Conservation (phyloP, 1,140 invertebrate genomes). For the Drosophila sulfurigaster region DNA sequence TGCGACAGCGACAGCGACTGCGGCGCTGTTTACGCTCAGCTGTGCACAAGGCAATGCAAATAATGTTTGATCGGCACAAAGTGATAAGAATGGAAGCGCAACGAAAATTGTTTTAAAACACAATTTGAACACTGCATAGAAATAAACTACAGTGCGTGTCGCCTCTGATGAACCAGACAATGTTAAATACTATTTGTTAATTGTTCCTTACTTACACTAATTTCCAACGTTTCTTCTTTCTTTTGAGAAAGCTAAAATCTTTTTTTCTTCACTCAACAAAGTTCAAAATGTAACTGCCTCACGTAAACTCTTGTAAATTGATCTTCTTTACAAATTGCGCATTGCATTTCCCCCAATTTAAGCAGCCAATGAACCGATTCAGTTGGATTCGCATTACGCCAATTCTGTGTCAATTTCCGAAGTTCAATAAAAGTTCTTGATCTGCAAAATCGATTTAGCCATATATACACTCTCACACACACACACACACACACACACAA, state of each 20-base stretch:
- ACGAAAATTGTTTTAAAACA: constrained; percentile 13
- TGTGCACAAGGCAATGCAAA: constrained; percentile 43
- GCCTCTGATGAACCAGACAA: neutral
- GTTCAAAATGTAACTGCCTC: no score
- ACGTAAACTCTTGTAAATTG: constrained; percentile 1
- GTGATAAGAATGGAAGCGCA: constrained; percentile 29
- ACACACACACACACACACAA: neutral
- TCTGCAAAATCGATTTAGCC: neutral
- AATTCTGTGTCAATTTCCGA: neutral
- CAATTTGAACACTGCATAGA: neutral
- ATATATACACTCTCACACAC: neutral
- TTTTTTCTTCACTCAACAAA: no score
- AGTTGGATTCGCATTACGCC: neutral
- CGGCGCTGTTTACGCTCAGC: constrained; percentile 38
- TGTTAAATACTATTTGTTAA: no score
- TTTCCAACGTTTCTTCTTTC: no score
- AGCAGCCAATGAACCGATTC: constrained; percentile 1
- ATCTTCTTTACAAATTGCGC: neutral
- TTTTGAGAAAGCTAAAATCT: no score
- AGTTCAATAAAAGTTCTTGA: constrained; percentile 2
- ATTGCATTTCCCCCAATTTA: neutral
- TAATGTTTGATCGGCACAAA: constrained; percentile 35
- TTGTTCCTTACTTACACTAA: no score
- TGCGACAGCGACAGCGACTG: constrained; percentile 2
- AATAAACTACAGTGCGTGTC: neutral